Evolutionary conservation across 2,888 invertebrate species (phyloP), one percentile per base, ranked within the genome.

Genomic region (Timandra comae): DNA sequence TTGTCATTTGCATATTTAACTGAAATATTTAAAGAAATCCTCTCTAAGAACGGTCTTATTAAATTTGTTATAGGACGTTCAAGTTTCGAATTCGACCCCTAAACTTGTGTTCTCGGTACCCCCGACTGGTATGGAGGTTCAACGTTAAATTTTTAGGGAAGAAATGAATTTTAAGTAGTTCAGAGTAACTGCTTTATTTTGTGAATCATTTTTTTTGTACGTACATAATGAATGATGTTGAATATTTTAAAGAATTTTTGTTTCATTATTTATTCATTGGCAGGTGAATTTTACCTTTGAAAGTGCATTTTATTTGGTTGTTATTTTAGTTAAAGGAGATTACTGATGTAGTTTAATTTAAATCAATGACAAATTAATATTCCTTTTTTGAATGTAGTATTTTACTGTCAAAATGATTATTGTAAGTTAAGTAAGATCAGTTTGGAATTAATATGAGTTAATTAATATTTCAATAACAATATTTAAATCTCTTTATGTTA

Each of bases 1-100:
- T 56, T 63, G 67, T 64, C 65, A 73, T 75, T 75, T 75, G 73
- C 72, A 73, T 75, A 73, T 73, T 70, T 61, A 61, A 61, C 66
- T 63, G 63, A 68, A 70, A 69, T 72, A 72, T 73, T 68, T 68
- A 68, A 70, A 72, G 64, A 68, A 70, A 70, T 69, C 69, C 57
- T 58, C 62, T 66, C 54, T 64, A 57, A 64, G 61, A 64, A 59
- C 47, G 54, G 59, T 67, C 63, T 73, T 72, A 73, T 74, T 73
- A 72, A 73, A 73, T 74, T 74, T 72, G 67, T 67, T 72, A 68
- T 63, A 71, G 16, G 71, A 58, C 61, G 65, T 60, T 58, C 52
- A 45, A 56, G 59, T 58, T 59, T 41, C 39, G 51, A 38, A 46
- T 57, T 49, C 51, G 50, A 52, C 45, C 53, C 43, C 38, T 31